These are phyloP conservation scores for Procambarus clarkii DNA, from an alignment of 1,140 invertebrate genomes.

Conservation along the genomic window DNA sequence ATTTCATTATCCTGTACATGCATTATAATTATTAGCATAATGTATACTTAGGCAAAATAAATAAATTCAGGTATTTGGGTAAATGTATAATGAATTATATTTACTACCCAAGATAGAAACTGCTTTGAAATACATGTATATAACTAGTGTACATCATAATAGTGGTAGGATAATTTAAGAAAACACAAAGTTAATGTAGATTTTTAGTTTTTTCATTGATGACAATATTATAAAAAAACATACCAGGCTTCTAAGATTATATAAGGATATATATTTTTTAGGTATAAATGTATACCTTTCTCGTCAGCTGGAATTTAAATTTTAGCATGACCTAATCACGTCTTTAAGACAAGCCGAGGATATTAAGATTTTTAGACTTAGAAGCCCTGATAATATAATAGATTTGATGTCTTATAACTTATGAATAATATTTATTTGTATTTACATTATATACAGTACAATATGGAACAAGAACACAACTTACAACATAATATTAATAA, in stretches of 20 bases:
- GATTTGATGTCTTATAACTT: slow-evolving; percentile 27
- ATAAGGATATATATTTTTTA: not conserved
- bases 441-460: slow-evolving; percentile 10
- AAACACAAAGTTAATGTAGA: not conserved
- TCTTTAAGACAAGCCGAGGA: not conserved
- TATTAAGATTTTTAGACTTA: not conserved
- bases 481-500: slow-evolving; percentile 13
- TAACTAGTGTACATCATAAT: not conserved
- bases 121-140: no score
- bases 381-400: slow-evolving; percentile 19
- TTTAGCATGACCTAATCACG: not conserved
- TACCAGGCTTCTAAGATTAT: not conserved
- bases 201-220: not conserved
- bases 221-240: slow-evolving; percentile 1
- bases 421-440: slow-evolving; percentile 13
- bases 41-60: no score
- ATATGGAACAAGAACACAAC: slow-evolving; percentile 1
- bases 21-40: no score
- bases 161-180: not conserved
- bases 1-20: no score
- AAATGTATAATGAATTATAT: no score
- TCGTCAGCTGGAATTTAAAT: not conserved
- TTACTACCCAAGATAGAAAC: no score
- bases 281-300: not conserved
- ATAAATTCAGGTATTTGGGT: no score